Conservation (phyloP, 2,888 invertebrate species). For the Oscheius sp. region DNA sequence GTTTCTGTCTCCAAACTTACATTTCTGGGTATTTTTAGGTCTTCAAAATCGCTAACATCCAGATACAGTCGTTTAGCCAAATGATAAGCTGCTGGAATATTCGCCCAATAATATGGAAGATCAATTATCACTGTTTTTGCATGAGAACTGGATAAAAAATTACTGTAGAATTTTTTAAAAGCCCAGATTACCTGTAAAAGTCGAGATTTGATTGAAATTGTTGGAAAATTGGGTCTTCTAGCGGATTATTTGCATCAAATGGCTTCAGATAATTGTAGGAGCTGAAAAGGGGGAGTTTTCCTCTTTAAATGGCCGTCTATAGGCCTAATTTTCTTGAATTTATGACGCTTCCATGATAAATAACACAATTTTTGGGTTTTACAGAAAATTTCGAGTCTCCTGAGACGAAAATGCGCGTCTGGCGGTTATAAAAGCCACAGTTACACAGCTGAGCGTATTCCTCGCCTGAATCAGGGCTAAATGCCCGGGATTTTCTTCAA, state of each 20-base stretch:
- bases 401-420: no score
- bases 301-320: not conserved
- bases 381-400: no score
- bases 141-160: not conserved
- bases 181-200: slow-evolving; percentile 8
- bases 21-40: slow-evolving; percentile 2
- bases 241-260: not conserved
- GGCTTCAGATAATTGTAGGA: not conserved
- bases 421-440: no score
- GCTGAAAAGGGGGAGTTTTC: not conserved
- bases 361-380: no score
- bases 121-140: not conserved
- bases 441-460: no score
- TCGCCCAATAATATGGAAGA: slow-evolving; percentile 6
- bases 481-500: no score
- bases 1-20: no score
- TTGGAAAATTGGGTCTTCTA: not conserved
- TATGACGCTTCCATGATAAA: no score
- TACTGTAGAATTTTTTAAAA: no score
- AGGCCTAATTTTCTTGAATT: no score
- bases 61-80: slow-evolving; percentile 1
- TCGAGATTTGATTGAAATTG: slow-evolving; percentile 3
- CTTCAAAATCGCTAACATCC: not conserved
- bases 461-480: no score
- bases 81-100: not conserved